These are phyloP conservation scores for Cairina moschata DNA, from an alignment of 2,113 vertebrate species.

Conservation along the genomic window DNA sequence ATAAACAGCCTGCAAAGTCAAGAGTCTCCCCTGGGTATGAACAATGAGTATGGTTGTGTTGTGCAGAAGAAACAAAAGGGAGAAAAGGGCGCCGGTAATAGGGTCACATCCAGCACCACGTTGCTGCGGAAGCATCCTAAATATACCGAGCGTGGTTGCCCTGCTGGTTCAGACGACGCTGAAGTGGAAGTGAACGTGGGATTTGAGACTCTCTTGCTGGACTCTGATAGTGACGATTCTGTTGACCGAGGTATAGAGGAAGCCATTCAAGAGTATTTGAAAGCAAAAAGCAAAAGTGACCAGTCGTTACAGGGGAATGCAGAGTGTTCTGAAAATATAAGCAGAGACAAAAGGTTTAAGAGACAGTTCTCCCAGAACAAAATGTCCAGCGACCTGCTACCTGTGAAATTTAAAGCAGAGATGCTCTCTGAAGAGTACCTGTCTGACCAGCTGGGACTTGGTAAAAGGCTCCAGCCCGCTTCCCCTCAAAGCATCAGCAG, in stretches of 20 bases:
- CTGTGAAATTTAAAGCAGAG: constrained; percentile 12
- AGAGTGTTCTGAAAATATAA: neutral
- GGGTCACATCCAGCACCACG: neutral
- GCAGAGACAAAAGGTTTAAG: neutral
- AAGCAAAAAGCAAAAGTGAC: constrained; percentile 79
- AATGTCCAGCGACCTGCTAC: neutral
- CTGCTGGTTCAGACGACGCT: neutral
- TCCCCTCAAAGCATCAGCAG: constrained; percentile 82
- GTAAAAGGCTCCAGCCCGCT: constrained; percentile 42
- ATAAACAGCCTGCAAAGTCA: constrained; percentile 89
- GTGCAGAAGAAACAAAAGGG: constrained; percentile 68
- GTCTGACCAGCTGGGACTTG: neutral
- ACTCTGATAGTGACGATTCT: constrained; percentile 92
- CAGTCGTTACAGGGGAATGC: neutral
- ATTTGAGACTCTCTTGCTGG: constrained; percentile 63
- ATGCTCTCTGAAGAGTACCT: constrained; percentile 25
- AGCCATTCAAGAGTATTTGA: constrained; percentile 95
- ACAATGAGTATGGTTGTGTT: constrained; percentile 78
- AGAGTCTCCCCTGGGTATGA: constrained; percentile 86
- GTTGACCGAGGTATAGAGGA: constrained; percentile 94
- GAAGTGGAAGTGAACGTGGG: constrained; percentile 2
- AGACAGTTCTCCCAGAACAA: constrained; percentile 3
- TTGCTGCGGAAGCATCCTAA: constrained; percentile 35
- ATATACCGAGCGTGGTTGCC: neutral
- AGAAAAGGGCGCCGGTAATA: constrained; percentile 28